Conservation (phyloP, 1,140 invertebrate species). For the Prorops nasuta region DNA sequence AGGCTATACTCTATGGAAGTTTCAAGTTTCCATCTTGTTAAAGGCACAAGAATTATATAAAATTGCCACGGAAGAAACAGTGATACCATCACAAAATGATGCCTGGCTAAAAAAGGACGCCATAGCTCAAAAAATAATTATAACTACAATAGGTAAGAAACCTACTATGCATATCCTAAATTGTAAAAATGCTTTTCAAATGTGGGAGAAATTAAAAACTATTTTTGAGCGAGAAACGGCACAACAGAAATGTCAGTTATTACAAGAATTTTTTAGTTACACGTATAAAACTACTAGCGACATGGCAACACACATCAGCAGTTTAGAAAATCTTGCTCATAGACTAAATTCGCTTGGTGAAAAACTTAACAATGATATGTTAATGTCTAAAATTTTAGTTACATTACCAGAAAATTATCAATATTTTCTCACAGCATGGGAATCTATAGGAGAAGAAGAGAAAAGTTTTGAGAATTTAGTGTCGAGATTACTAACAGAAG, state of each 20-base stretch:
- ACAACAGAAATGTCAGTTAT: slow-evolving; percentile 22
- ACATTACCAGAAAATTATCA: slow-evolving; percentile 25
- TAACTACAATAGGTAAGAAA: neutral
- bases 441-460: slow-evolving; percentile 19
- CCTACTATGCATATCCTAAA: slow-evolving; percentile 36
- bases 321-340: slow-evolving; percentile 20
- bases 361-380: slow-evolving; percentile 21
- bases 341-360: slow-evolving; percentile 25
- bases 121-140: neutral
- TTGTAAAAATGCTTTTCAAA: slow-evolving; percentile 34
- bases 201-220: slow-evolving; percentile 19
- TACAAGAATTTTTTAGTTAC: slow-evolving; percentile 28
- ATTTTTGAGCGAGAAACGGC: neutral
- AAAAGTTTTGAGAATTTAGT: slow-evolving; percentile 24
- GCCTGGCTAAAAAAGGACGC: neutral
- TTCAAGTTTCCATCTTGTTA: neutral
- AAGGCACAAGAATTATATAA: neutral
- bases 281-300: slow-evolving; percentile 15
- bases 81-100: neutral
- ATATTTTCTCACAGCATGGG: slow-evolving; percentile 33
- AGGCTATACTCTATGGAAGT: neutral
- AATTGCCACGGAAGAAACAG: neutral
- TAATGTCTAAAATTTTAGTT: slow-evolving; percentile 34
- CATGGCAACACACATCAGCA: slow-evolving; percentile 18
- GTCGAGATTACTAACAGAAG: slow-evolving; percentile 25